Evolutionary conservation across 2,113 vertebrate species (phyloP).

Genomic region (Gopherus flavomarginatus): DNA sequence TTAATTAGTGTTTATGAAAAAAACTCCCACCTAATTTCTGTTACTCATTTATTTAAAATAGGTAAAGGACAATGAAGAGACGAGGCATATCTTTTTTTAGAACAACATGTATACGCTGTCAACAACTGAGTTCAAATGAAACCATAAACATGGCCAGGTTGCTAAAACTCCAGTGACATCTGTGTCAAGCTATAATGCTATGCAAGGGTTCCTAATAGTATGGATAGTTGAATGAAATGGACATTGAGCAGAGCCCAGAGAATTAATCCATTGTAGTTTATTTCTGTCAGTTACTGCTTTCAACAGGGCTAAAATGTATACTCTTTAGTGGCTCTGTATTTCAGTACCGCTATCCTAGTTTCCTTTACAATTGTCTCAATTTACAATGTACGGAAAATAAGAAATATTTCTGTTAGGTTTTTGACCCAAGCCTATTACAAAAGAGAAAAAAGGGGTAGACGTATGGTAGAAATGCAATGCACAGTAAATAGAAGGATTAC

Average conservation of each 20-base stretch:
- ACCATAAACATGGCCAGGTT: neutral
- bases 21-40: neutral
- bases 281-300: neutral
- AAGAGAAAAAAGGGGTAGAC: neutral
- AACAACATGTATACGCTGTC: neutral
- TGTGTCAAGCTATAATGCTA: neutral
- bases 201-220: neutral
- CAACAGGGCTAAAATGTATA: neutral
- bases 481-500: neutral
- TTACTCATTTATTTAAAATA: neutral
- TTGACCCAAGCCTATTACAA: neutral
- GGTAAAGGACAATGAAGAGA: neutral
- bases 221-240: neutral
- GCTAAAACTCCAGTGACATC: neutral
- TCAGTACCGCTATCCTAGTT: neutral
- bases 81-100: neutral
- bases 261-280: neutral
- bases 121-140: neutral
- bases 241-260: neutral
- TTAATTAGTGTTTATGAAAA: neutral
- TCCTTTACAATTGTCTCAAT: neutral
- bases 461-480: neutral
- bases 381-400: neutral
- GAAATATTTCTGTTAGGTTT: neutral
- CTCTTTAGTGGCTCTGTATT: accelerated